Base-by-base conservation (phyloP, 2,797 vertebrate genomes). In the Catamblyrhynchus diadema region DNA sequence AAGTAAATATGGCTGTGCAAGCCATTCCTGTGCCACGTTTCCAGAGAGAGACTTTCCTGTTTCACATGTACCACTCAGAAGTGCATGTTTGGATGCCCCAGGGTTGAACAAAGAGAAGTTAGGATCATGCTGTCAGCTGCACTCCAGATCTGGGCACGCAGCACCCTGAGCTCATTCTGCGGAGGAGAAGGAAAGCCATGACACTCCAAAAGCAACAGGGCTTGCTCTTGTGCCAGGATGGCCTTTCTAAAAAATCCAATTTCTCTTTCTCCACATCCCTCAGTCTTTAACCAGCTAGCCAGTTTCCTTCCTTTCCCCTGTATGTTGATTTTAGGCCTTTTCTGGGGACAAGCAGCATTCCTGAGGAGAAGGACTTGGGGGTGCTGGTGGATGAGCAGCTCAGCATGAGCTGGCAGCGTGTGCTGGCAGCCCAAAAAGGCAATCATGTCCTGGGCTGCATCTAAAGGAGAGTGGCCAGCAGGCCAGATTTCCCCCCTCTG, bases 141-240 rank as follows among this genome's bases (percentile, higher is more conserved):
- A 5, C 24, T 64, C 77, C 42, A 61, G 53, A 44, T 47, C 73
- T 81, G 88, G 39, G 20, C 65, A 67, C 2, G 5, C 53, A 33
- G 57, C 21, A 3, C 44, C 56, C 62, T 1, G 5, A 37, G n/a
- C 16, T 73, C 2, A 0, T 39, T 66, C 80, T 41, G 60, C 0
- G 0, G 60, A 45, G 37, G n/a, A 86, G 33, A 61, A 28, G 13
- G 61, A 67, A 83, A 35, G 19, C 77, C 1, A 0, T 15, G 27
- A 20, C 13, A 14, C 33, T 90, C 62, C 33, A 51, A 80, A 64
- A 61, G 60, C 17, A 77, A n/a, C 51, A 16, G 9, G 7, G 15
- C 27, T 86, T 86, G n/a, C 15, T 53, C 33, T 54, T 73, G 35
- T 33, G 56, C 60, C 35, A 51, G 44, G 12, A 35, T 19, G 8